phyloP scores from a whole-genome alignment of 2,888 invertebrate genomes.

The Dyspetes luteomarginatus region DNA sequence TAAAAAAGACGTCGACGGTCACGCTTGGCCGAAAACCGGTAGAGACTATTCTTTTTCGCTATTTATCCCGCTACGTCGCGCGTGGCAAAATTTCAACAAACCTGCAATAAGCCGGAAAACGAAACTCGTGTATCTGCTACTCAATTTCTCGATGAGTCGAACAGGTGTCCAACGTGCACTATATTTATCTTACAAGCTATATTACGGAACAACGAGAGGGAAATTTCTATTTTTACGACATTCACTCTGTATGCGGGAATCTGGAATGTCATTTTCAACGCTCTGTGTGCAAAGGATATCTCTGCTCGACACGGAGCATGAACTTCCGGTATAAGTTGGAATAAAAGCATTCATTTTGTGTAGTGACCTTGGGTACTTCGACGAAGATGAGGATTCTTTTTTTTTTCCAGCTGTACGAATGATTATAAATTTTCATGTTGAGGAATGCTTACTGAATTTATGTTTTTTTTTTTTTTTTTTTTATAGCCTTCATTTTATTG shows the following conservation, averaged over 20 bases:
- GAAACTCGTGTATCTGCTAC: conserved; percentile 18
- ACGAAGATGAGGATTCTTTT: not conserved
- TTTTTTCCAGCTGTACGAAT: not conserved
- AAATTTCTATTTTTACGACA: not conserved
- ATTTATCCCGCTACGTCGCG: conserved; percentile 56
- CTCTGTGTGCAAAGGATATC: not conserved
- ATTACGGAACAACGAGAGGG: not conserved
- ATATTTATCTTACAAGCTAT: not conserved
- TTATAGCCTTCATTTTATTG: too few species aligned
- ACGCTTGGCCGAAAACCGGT: conserved; percentile 36
- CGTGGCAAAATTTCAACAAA: conserved; percentile 58
- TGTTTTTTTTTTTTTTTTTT: too few species aligned
- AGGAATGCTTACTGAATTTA: not conserved
- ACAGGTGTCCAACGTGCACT: not conserved
- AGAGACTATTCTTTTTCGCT: conserved; percentile 46
- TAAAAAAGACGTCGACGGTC: conserved; percentile 9
- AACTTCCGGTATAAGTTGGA: conserved; percentile 32
- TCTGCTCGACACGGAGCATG: conserved; percentile 33
- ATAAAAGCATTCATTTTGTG: not conserved
- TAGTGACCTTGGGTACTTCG: conserved; percentile 13
- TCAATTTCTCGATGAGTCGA: not conserved
- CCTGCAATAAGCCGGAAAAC: conserved; percentile 50
- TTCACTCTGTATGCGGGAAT: not conserved
- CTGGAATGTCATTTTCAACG: not conserved
- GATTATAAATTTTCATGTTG: not conserved